Conservation (phyloP, 2,888 invertebrate genomes). For the Cantharis nigra region DNA sequence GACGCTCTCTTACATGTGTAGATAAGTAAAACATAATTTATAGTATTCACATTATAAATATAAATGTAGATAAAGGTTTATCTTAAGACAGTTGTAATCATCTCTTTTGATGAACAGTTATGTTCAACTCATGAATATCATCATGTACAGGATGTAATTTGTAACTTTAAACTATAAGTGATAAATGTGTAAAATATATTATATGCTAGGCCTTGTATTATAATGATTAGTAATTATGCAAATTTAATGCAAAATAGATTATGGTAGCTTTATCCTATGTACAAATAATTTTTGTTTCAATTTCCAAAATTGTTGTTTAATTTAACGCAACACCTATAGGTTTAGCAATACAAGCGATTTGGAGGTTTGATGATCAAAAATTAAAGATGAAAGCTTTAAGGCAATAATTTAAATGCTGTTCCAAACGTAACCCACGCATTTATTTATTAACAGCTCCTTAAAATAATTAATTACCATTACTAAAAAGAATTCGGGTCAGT, state of each 20-base stretch:
- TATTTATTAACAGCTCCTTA: conserved; percentile 1
- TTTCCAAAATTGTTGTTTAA: not conserved
- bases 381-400: not conserved
- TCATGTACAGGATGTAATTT: conserved; percentile 20
- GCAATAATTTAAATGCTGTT: not conserved
- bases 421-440: not conserved
- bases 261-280: not conserved
- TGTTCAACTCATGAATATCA: not conserved
- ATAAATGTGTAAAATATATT: conserved; percentile 14
- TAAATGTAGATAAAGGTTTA: not conserved
- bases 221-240: conserved; percentile 5
- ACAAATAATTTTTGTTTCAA: not conserved
- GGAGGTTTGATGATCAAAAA: not conserved
- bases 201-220: not conserved
- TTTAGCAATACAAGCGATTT: not conserved
- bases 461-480: conserved; percentile 3
- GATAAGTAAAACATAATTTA: not conserved
- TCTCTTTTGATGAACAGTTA: conserved; percentile 2
- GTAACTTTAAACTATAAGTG: conserved; percentile 8
- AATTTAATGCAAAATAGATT: conserved; percentile 2
- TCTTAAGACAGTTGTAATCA: not conserved
- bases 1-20: not conserved
- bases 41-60: not conserved
- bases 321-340: not conserved
- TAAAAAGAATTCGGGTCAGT: conserved; percentile 10